Base-by-base conservation (phyloP, 1,140 invertebrate genomes). In the Apis laboriosa region DNA sequence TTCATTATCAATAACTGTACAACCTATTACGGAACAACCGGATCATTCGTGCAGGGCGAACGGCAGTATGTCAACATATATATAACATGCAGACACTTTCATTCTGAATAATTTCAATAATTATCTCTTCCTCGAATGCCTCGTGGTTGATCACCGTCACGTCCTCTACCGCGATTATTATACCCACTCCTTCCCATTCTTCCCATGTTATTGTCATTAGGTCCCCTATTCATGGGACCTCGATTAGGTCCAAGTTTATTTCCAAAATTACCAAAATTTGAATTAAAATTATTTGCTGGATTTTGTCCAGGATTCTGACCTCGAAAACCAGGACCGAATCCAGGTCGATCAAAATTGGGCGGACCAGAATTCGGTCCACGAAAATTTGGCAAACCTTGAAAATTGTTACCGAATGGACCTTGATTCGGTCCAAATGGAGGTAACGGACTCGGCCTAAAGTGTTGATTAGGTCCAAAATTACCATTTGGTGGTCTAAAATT, bases 401-500 rank as follows among this genome's bases (percentile, higher is more conserved):
- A 93, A 70, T 84, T 92, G 43, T 86, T 90, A 60, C 84, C 86
- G 13, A 91, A 92, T 13, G 88, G 88, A 11, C 78, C 86, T 55
- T 90, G 91, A 17, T 90, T 89, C 4, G 89, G 86, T 1, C 87
- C 88, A n/a, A 93, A 93, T 4, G 91, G 90, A 9, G 89, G 89
- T 77, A 93, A 90, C 0, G 90, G 89, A 19, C 78, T 90, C 1
- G 91, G 92, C 21, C 93, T 85, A 68, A 93, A 94, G 43, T 91
- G 91, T 80, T 90, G 90, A 85, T 91, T 93, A 0, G 91, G 92
- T 0, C 92, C 91, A 28, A 93, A 93, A 53, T 93, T 93, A 0
- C 92, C 91, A 43, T 92, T 93, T 0, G 92, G 92, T 13, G 92
- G 92, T 63, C 93, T 70, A 56, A 92, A 92, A 75, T 92, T 93